Conservation (phyloP, 2,888 invertebrate species). For the Cheilosia scutellata region DNA sequence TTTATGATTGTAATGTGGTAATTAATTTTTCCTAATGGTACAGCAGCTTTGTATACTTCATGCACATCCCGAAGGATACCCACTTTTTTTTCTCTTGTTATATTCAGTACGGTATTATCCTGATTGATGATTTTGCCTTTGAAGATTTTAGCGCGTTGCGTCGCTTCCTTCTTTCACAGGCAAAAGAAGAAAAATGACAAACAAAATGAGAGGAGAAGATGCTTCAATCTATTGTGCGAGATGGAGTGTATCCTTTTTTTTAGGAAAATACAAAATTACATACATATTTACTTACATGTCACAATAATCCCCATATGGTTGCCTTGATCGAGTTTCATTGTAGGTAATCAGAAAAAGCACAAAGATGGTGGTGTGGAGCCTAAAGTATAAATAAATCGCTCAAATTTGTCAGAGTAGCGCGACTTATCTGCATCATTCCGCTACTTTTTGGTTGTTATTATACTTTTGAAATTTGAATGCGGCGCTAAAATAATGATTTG, state of each 20-base stretch:
- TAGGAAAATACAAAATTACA: background rate
- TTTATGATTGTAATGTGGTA: constrained; percentile 73
- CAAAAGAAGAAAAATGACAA: constrained; percentile 5
- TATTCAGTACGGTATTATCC: constrained; percentile 47
- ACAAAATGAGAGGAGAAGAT: background rate
- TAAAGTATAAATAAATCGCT: constrained; percentile 59
- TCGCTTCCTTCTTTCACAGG: constrained; percentile 9
- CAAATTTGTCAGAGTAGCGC: constrained; percentile 56
- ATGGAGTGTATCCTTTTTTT: constrained; percentile 43
- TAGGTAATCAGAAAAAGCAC: constrained; percentile 9
- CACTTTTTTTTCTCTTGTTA: background rate
- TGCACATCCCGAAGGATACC: constrained; percentile 31
- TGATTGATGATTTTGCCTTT: constrained; percentile 70
- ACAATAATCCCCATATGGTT: constrained; percentile 58
- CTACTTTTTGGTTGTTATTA: constrained; percentile 18
- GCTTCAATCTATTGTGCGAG: constrained; percentile 40
- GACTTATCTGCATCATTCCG: constrained; percentile 6
- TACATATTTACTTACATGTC: constrained; percentile 22
- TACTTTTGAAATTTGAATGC: constrained; percentile 47
- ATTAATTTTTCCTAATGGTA: constrained; percentile 72
- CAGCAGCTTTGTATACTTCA: constrained; percentile 31
- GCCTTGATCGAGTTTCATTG: constrained; percentile 58
- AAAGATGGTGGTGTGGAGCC: background rate
- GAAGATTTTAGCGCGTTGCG: constrained; percentile 11
- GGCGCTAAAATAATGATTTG: constrained; percentile 59